These are phyloP conservation scores for Ctenomys sociabilis DNA, from an alignment of 2,113 vertebrate genomes.

Conservation along the genomic window DNA sequence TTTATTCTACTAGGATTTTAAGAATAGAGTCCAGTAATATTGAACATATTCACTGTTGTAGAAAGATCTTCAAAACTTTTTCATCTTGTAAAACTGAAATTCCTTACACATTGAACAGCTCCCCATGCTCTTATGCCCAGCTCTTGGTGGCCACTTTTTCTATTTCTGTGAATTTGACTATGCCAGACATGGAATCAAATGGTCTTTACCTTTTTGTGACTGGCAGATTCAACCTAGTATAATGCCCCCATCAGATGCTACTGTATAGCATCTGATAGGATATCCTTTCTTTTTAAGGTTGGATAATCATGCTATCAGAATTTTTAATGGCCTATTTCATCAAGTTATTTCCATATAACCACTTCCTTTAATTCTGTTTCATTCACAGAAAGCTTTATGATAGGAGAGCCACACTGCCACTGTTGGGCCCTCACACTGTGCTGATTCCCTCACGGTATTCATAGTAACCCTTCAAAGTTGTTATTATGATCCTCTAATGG, in stretches of 20 bases:
- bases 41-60: background rate
- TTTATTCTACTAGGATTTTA: background rate
- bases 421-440: background rate
- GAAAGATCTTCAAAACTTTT: background rate
- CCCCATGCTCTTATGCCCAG: background rate
- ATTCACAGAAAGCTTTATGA: background rate
- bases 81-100: background rate
- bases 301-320: background rate
- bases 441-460: background rate
- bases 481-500: background rate
- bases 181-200: background rate
- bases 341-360: background rate
- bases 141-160: background rate
- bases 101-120: fast-evolving
- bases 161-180: background rate
- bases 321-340: background rate
- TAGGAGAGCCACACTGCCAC: background rate
- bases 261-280: background rate
- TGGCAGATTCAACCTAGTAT: background rate
- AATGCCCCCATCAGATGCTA: background rate
- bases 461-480: background rate
- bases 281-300: background rate
- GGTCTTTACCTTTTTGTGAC: background rate
- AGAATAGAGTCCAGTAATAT: too few species aligned
- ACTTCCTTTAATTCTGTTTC: background rate